Conservation (phyloP, 1,140 invertebrate species). For the Holcopasites calliopsidis region DNA sequence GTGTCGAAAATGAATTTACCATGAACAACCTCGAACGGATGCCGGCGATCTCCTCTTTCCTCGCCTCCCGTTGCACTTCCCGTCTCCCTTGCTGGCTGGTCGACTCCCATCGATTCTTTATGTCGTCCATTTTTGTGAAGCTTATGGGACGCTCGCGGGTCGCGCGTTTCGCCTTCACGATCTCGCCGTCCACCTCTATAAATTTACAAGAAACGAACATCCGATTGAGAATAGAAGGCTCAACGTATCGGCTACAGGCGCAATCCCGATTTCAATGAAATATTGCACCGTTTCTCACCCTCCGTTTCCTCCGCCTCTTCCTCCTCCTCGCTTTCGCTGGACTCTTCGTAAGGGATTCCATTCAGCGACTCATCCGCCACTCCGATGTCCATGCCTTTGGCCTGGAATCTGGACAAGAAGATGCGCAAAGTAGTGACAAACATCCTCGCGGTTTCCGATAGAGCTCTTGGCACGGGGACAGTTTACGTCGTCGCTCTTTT, state of each 20-base stretch:
- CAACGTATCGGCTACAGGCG: background rate
- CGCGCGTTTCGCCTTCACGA: slow-evolving; percentile 80
- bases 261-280: slow-evolving; percentile 21
- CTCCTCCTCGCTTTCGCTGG: slow-evolving; percentile 82
- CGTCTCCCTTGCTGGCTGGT: slow-evolving; percentile 82
- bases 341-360: slow-evolving; percentile 84
- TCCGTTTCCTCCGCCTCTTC: slow-evolving; percentile 81
- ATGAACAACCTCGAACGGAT: slow-evolving; percentile 91
- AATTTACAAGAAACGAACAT: slow-evolving; percentile 66
- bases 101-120: slow-evolving; percentile 88
- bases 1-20: slow-evolving; percentile 78
- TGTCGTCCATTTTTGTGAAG: slow-evolving; percentile 91
- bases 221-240: background rate
- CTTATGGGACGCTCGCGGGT: slow-evolving; percentile 87
- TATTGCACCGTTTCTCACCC: slow-evolving; percentile 53
- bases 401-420: slow-evolving; percentile 83
- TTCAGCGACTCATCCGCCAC: slow-evolving; percentile 87
- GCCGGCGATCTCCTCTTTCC: slow-evolving; percentile 93
- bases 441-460: slow-evolving; percentile 4
- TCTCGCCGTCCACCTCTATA: slow-evolving; percentile 76
- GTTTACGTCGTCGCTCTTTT: background rate
- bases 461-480: background rate
- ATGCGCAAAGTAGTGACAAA: slow-evolving; percentile 33
- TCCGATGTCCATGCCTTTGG: slow-evolving; percentile 89
- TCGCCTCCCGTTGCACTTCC: slow-evolving; percentile 87